A percentile compares a stretch with the other conserved stretches of the same genome.
Evolutionary conservation across 2,888 invertebrate genomes (phyloP).

Genomic region (Colostygia pectinataria): DNA sequence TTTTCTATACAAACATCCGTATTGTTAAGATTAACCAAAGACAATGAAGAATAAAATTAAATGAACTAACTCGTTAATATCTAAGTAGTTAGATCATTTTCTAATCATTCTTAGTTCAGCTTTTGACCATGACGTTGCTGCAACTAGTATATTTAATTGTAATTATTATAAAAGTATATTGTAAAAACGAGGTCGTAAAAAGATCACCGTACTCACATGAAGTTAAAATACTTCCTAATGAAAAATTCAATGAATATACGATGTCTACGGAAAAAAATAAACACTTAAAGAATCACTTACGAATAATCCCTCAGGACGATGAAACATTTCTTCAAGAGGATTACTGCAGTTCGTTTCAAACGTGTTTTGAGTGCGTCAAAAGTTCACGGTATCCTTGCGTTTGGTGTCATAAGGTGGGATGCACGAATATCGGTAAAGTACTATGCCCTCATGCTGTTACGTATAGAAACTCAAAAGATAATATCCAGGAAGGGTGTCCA

Average conservation of each 20-base stretch:
- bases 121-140: constrained; percentile 4
- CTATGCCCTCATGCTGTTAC: constrained; percentile 36
- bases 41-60: neutral
- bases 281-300: neutral
- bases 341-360: constrained; percentile 43
- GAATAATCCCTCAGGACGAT: too few species aligned
- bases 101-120: neutral
- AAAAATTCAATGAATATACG: neutral
- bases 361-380: constrained; percentile 47
- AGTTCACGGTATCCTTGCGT: constrained; percentile 42
- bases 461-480: constrained; percentile 18
- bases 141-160: neutral
- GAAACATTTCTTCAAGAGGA: constrained; percentile 1
- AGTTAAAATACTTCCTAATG: neutral
- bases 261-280: too few species aligned
- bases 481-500: constrained; percentile 39
- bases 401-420: constrained; percentile 57
- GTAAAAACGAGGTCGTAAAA: neutral
- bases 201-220: constrained; percentile 8
- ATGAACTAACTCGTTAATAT: neutral
- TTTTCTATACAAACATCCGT: constrained; percentile 3
- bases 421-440: constrained; percentile 39
- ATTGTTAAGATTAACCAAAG: too few species aligned
- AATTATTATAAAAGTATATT: constrained; percentile 1
- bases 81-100: neutral